A percentile compares a stretch with the other conserved stretches of the same genome.
Evolutionary conservation across 2,888 invertebrate species (phyloP).

Genomic region (Falcaria lacertinaria): DNA sequence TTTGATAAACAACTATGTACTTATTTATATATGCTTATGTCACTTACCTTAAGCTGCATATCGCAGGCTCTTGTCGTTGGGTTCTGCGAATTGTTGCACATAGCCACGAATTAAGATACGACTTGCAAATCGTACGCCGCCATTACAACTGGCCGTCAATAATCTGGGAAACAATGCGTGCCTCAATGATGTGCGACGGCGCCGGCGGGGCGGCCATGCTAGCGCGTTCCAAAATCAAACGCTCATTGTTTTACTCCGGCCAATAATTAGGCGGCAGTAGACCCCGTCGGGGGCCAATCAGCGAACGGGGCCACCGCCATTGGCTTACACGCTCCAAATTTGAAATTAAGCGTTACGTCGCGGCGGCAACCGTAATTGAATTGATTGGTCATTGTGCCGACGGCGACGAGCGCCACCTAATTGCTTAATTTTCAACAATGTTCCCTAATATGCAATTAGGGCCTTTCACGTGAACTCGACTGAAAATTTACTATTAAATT

Average conservation of each 20-base stretch:
- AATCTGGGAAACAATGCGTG: conserved; percentile 42
- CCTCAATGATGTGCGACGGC: conserved; percentile 7
- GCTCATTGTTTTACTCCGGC: conserved; percentile 51
- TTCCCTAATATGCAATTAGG: conserved; percentile 26
- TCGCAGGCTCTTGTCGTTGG: no score
- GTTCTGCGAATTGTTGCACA: no score
- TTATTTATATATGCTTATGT: no score
- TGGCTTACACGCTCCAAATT: conserved; percentile 39
- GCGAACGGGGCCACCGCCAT: conserved; percentile 35
- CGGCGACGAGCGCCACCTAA: conserved; percentile 8
- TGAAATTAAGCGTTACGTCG: conserved; percentile 43
- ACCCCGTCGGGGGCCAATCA: conserved; percentile 54
- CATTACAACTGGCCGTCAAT: conserved; percentile 52
- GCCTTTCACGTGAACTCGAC: conserved; percentile 14
- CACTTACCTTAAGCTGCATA: no score
- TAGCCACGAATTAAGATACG: conserved; percentile 18
- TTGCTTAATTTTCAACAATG: conserved; percentile 18
- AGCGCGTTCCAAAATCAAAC: conserved; percentile 34
- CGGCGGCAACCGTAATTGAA: conserved; percentile 46
- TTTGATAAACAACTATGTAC: no score
- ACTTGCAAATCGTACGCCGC: conserved; percentile 38
- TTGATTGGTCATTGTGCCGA: conserved; percentile 44
- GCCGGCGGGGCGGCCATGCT: conserved; percentile 46
- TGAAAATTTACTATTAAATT: no score
- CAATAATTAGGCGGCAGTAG: conserved; percentile 58